Evolutionary conservation across 2,888 invertebrate species (phyloP), one percentile per base, ranked within the genome.

Genomic region (Sepiola atlantica): DNA sequence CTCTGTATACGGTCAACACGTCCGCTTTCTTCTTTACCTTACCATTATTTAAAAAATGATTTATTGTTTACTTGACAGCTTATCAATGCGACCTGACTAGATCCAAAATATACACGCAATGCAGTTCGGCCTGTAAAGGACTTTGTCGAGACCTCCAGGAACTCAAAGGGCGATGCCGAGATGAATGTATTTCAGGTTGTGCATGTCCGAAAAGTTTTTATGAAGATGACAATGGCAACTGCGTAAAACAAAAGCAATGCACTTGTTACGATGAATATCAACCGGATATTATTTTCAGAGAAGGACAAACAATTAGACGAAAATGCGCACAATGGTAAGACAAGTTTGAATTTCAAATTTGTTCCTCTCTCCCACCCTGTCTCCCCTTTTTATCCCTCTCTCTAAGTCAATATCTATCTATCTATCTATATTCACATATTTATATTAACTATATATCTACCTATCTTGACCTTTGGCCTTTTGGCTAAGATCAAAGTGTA

Each of bases 161-260:
- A 54, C 35, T 93, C 55, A 32, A 24, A 24, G 12, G 14, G 18
- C 35, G n/a, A 55, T 93, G 93, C 18, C 32, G n/a, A 35, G 57
- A 93, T 28, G 93, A 93, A 55, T 93, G 93, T 57, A 93, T 93
- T 55, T 14, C 57, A 54, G 93, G 93, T 35, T 93, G 93, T 57
- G 55, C 32, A 3, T 93, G 93, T 93, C 57, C 93, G 8, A 57
- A 57, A 28, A 21, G 21, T 21, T n/a, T 28, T 35, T 32, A 93
- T 32, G n/a, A 28, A 35, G 57, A 93, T 55, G 55, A 55, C n/a
- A 35, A 28, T 20, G 57, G 57, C 4, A 55, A 93, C 32, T 93
- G 93, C n/a, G 93, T 93, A 16, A 1, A 54, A 35, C 55, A 54
- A 10, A 18, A 24, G 12, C 32, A 93, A 54, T 93, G 93, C 20